Evolutionary conservation across 2,797 vertebrate species (phyloP), one percentile per base, ranked within the genome.

Genomic region (Dryobates pubescens): DNA sequence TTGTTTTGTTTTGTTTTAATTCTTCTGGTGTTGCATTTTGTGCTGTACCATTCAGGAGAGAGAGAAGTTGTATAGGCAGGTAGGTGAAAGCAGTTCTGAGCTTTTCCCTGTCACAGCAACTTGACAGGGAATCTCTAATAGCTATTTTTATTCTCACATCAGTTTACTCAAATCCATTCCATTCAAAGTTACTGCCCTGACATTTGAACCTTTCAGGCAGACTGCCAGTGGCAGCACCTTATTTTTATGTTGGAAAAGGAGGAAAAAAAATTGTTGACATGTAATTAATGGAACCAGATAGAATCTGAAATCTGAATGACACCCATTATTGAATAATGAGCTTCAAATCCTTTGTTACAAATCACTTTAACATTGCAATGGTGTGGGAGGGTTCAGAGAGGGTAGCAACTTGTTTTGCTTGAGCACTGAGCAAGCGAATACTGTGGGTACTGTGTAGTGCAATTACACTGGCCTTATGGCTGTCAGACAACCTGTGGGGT

Each of bases 201-300:
- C 64, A 85, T 87, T 78, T 92, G 82, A 95, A 92, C 92, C 70
- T 94, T 89, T 82, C 69, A 96, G 81, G 58, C 82, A 94, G 75
- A 68, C 32, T 93, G 76, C 70, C 78, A 67, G 56, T 73, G 63
- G 88, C 84, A 95, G 72, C 23, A 65, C 58, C 61, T 83, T 90
- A 81, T 89, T 89, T 93, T 86, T 80, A 43, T 84, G 38, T 34
- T 95, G 81, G 32, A 70, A 90, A 80, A 79, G 43, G 38, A 84
- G 26, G 15, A 20, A 82, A 62, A 36, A 24, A 56, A 41, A 30
- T 75, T 3, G 0, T 69, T 85, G 75, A 70, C 57, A 7, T 75
- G 49, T 90, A 95, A 91, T 95, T 94, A 94, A 86, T 1, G 8
- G 82, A 92, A 56, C 53, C 62, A 93, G 72, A 79, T 59, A 85